Conservation (phyloP, 2,888 invertebrate species). For the Agrochola litura region DNA sequence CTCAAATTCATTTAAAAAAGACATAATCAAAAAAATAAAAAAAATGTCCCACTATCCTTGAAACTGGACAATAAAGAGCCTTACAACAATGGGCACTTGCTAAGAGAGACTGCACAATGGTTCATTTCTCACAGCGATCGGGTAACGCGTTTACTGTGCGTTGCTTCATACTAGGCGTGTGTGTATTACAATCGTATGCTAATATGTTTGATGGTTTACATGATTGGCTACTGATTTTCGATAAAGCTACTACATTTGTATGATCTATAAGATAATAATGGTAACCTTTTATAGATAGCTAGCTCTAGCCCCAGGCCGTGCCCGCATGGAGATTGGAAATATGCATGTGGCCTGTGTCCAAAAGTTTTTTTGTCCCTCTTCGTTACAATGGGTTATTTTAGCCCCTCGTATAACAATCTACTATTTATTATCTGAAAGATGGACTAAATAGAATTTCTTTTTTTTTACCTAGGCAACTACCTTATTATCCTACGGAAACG, state of each 20-base stretch:
- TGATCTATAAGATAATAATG: neutral
- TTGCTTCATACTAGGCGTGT: conserved; percentile 32
- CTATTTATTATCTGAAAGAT: too few relatives aligned
- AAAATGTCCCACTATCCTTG: conserved; percentile 15
- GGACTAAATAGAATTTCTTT: too few relatives aligned
- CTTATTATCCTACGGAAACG: too few relatives aligned
- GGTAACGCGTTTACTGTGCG: conserved; percentile 16
- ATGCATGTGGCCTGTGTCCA: too few relatives aligned
- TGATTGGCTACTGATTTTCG: conserved; percentile 11
- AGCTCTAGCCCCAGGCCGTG: too few relatives aligned
- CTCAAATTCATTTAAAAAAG: neutral
- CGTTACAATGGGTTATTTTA: too few relatives aligned
- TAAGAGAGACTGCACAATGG: conserved; percentile 49
- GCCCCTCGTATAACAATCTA: too few relatives aligned
- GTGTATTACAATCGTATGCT: conserved; percentile 33
- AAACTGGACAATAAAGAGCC: conserved; percentile 20
- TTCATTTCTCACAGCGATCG: conserved; percentile 59
- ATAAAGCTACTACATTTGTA: neutral
- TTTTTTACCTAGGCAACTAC: too few relatives aligned
- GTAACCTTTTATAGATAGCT: neutral
- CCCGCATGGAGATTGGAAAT: neutral
- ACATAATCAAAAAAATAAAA: neutral
- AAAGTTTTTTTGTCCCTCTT: too few relatives aligned
- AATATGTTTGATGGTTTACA: conserved; percentile 28
- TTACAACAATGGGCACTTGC: conserved; percentile 40